Percentiles rank a stretch among this genome's conserved stretches.
These are phyloP conservation scores for Tokudaia muenninki DNA, from an alignment of 2,797 vertebrate genomes.

Conservation along the genomic window DNA sequence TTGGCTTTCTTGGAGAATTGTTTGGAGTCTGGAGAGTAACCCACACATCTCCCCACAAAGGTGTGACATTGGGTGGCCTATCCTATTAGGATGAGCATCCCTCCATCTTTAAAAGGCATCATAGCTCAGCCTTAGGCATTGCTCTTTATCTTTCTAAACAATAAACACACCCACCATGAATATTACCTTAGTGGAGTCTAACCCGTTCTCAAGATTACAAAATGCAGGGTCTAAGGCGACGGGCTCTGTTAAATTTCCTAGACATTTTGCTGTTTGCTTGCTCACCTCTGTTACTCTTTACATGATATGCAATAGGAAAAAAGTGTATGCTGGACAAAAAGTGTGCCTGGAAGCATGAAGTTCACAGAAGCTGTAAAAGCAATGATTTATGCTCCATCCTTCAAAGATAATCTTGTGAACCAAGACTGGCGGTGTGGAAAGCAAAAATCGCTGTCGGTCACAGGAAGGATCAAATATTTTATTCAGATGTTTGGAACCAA, in stretches of 20 bases:
- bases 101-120: neutral
- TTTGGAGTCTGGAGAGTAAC: neutral
- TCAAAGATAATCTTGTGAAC: neutral
- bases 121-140: neutral
- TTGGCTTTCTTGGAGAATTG: neutral
- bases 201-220: neutral
- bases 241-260: neutral
- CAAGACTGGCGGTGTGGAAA: neutral
- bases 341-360: neutral
- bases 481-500: neutral
- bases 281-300: conserved; percentile 4
- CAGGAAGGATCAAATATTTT: conserved; percentile 12
- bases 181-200: neutral
- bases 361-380: neutral
- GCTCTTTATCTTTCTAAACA: conserved; percentile 37
- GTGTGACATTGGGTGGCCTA: neutral
- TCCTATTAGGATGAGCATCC: neutral
- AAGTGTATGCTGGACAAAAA: neutral
- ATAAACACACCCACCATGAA: neutral
- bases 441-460: neutral
- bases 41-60: neutral
- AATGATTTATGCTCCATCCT: neutral
- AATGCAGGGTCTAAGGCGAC: neutral
- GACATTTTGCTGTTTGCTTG: conserved; percentile 9
- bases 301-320: neutral